Evolutionary conservation across 2,113 vertebrate genomes (phyloP).

Genomic region (Ictalurus punctatus): DNA sequence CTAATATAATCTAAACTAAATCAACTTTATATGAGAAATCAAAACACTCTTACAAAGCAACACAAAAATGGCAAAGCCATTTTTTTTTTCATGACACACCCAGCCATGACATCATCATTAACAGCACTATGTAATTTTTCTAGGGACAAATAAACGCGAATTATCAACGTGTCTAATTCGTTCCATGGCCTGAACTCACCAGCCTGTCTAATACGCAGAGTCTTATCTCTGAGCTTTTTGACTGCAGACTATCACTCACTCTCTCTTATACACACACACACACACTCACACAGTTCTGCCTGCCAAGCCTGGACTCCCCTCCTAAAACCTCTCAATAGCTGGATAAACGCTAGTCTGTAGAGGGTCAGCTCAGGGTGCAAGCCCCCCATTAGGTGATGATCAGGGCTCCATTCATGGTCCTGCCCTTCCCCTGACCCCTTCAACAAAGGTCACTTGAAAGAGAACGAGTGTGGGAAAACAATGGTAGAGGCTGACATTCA

Average conservation of each 20-base stretch:
- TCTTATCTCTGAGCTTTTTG: not conserved
- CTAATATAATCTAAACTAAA: not conserved
- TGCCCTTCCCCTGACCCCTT: constrained; percentile 40
- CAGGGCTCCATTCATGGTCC: constrained; percentile 28
- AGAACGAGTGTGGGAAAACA: constrained; percentile 29
- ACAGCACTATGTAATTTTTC: not conserved
- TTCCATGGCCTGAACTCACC: constrained; percentile 18
- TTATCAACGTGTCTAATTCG: constrained; percentile 5
- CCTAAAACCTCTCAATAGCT: constrained; percentile 38
- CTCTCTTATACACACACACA: constrained; percentile 15
- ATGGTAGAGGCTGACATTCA: constrained; percentile 21
- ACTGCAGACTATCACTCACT: constrained; percentile 21
- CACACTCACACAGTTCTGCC: constrained; percentile 9
- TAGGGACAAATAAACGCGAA: not conserved
- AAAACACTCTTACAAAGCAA: not conserved
- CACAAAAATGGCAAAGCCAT: not conserved
- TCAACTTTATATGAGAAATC: not conserved
- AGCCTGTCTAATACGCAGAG: constrained; percentile 2
- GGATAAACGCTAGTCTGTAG: constrained; percentile 23
- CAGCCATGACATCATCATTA: constrained; percentile 5
- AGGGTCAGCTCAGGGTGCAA: constrained; percentile 33
- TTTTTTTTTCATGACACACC: not conserved
- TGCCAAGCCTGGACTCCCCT: constrained; percentile 22
- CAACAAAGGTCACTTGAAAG: constrained; percentile 41
- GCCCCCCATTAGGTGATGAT: constrained; percentile 43